Evolutionary conservation across 1,140 invertebrate species (phyloP).

Genomic region (Eciton burchellii): DNA sequence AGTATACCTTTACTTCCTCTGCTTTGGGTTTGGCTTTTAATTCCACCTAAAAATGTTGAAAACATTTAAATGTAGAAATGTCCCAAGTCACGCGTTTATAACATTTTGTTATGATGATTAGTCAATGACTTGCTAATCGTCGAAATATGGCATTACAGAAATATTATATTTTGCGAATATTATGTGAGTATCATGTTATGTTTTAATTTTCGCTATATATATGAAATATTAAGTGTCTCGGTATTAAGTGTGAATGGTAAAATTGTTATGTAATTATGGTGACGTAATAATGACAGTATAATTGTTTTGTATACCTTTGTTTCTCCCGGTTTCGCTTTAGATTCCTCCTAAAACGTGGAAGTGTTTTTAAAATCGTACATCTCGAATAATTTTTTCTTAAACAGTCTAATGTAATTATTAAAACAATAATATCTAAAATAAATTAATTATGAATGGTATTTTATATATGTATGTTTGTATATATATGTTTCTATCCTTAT

Average conservation of each 20-base stretch:
- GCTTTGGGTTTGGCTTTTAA: constrained; percentile 53
- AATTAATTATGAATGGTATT: not conserved
- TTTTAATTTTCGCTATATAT: constrained; percentile 17
- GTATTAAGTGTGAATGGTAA: constrained; percentile 5
- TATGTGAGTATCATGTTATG: not conserved
- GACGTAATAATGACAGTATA: not conserved
- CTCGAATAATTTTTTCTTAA: not conserved
- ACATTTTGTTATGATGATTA: not conserved
- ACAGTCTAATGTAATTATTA: not conserved
- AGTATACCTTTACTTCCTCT: constrained; percentile 73
- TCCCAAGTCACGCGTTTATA: constrained; percentile 3
- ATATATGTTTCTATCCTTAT: not conserved
- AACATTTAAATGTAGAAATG: constrained; percentile 34
- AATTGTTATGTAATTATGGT: constrained; percentile 20
- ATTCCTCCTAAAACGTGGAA: constrained; percentile 45
- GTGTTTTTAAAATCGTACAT: constrained; percentile 8
- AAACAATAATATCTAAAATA: constrained; percentile 15
- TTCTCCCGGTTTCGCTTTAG: constrained; percentile 43
- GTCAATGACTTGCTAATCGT: not conserved
- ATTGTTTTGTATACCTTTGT: constrained; percentile 42
- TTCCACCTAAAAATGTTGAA: constrained; percentile 67
- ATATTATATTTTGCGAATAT: not conserved
- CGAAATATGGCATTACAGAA: constrained; percentile 4
- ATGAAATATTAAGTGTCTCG: not conserved
- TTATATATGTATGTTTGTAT: not conserved